Conservation (phyloP, 2,113 vertebrate genomes). For the Carlito syrichta region DNA sequence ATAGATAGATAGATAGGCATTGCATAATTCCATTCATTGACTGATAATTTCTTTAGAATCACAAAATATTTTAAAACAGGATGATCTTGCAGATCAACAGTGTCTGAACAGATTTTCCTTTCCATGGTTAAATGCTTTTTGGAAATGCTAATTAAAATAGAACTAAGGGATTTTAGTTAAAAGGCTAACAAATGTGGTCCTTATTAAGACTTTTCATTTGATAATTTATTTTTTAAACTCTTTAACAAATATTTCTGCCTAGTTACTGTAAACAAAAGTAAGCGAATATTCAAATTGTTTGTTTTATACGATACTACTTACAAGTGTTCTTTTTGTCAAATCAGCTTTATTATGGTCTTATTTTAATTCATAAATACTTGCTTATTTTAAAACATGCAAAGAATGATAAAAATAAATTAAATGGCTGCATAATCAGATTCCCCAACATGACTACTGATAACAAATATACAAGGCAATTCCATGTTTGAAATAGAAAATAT, state of each 20-base stretch:
- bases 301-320: background rate
- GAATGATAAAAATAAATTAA: background rate
- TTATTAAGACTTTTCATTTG: background rate
- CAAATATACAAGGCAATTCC: background rate
- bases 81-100: background rate
- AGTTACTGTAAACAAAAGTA: background rate
- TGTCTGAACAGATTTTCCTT: conserved; percentile 14
- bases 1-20: too few species aligned
- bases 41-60: conserved; percentile 19
- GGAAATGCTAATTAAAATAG: conserved; percentile 1
- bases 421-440: background rate
- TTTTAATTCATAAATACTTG: background rate
- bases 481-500: background rate
- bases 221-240: background rate
- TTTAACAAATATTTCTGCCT: conserved; percentile 20
- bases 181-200: background rate
- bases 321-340: background rate
- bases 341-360: background rate
- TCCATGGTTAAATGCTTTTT: background rate
- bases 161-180: background rate
- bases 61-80: background rate
- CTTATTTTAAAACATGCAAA: background rate
- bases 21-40: background rate
- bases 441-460: background rate
- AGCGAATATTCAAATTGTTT: background rate